Base-by-base conservation (phyloP, 2,888 invertebrate species). In the Pimpla rufipes region DNA sequence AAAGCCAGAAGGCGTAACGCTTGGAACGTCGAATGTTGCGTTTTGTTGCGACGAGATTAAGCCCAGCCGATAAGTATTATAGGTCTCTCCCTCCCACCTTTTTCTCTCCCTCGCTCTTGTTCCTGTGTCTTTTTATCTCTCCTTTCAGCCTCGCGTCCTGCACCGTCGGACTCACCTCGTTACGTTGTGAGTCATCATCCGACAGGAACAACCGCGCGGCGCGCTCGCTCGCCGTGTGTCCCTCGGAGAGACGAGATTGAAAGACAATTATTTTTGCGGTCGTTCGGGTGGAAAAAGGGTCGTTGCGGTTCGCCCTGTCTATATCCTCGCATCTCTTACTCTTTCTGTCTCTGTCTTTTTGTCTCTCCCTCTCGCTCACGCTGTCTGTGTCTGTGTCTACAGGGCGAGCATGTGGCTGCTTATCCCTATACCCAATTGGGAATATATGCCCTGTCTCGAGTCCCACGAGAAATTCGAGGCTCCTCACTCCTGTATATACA, bases 191-290 rank as follows among this genome's bases (percentile, higher is more conserved):
- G 68, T 81, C 83, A 80, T 66, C 74, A 66, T 77, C 40, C 66
- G 77, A 52, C 70, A 45, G 70, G 64, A 75, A 67, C 67, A 42
- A 73, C 37, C 62, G 78, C 68, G 29, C n/a, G 42, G 47, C 64
- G 7, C n/a, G 47, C 79, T 62, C 40, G 55, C 29, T 21, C 45
- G 47, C 62, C 62, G 73, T 76, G 77, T 57, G 66, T 76, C 40
- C 71, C 83, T 73, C 18, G 29, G 29, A 47, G 70, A 23, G 67
- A 73, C 75, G 50, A 57, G 74, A 84, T 85, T 81, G 79, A 74
- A 78, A 71, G 84, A 77, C 84, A 85, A 85, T 85, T 85, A 85
- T 79, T 85, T 85, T 79, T 62, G 81, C 79, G 84, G 71, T 81
- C 81, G 70, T 66, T 81, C 85, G 77, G 45, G 66, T 64, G 77